Percentiles rank a stretch among this genome's conserved stretches.
These are phyloP conservation scores for Semotilus atromaculatus DNA, from an alignment of 2,797 vertebrate genomes.

Conservation along the genomic window DNA sequence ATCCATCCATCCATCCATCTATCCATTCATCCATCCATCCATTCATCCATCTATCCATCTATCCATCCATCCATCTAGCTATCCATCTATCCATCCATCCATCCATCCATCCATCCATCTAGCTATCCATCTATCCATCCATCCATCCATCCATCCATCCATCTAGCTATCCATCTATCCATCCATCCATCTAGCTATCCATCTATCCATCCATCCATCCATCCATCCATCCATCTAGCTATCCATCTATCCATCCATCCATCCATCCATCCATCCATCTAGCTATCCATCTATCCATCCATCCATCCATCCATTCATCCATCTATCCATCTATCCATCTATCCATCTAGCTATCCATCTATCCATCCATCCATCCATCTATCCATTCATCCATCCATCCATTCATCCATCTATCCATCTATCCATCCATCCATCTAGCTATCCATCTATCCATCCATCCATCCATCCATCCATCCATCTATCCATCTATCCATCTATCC, in stretches of 20 bases:
- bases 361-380: not conserved
- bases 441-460: not conserved
- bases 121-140: not conserved
- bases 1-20: not conserved
- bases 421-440: not conserved
- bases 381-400: not conserved
- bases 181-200: not conserved
- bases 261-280: too few relatives aligned
- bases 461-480: not conserved
- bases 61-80: not conserved
- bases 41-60: not conserved
- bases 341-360: not conserved
- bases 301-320: not conserved
- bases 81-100: not conserved
- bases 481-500: not conserved
- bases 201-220: not conserved
- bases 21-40: not conserved
- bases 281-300: not conserved
- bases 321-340: not conserved
- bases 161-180: not conserved
- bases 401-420: not conserved
- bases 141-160: not conserved
- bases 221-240: not conserved
- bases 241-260: not conserved
- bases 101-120: not conserved